Conservation (phyloP, 2,888 invertebrate species). For the Megamerina dolium region DNA sequence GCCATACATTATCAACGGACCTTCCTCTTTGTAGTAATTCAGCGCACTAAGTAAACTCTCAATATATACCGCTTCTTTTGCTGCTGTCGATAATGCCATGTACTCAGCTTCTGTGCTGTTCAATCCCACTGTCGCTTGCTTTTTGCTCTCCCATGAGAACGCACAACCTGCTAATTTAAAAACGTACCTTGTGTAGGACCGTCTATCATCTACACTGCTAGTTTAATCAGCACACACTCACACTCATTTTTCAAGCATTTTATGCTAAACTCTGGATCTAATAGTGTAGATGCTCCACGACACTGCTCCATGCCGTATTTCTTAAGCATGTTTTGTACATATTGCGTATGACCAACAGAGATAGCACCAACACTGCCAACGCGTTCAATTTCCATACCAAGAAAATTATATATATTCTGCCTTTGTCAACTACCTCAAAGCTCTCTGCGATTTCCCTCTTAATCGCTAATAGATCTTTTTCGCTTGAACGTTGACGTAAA, state of each 20-base stretch:
- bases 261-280: slow-evolving; percentile 3
- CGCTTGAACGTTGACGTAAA: not conserved
- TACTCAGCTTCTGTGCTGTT: slow-evolving; percentile 16
- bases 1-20: too few relatives aligned
- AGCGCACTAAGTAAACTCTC: slow-evolving; percentile 3
- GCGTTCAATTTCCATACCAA: slow-evolving; percentile 12
- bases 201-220: too few relatives aligned
- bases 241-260: slow-evolving; percentile 3
- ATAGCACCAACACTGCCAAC: slow-evolving; percentile 11
- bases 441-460: slow-evolving; percentile 1
- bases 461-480: not conserved
- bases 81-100: slow-evolving; percentile 8
- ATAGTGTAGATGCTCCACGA: slow-evolving; percentile 2
- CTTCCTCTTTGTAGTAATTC: too few relatives aligned
- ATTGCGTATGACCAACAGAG: slow-evolving; percentile 9
- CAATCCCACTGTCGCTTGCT: slow-evolving; percentile 8
- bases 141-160: slow-evolving; percentile 9
- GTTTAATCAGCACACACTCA: too few relatives aligned
- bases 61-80: slow-evolving; percentile 12
- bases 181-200: too few relatives aligned
- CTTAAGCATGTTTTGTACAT: slow-evolving; percentile 7
- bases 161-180: too few relatives aligned
- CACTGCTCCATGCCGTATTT: slow-evolving; percentile 13
- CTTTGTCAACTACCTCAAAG: slow-evolving; percentile 7
- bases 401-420: slow-evolving; percentile 3